Percentiles rank a stretch among this genome's conserved stretches.
These are phyloP conservation scores for Ceratosolen solmsi DNA, from an alignment of 1,140 invertebrate genomes.

Conservation along the genomic window DNA sequence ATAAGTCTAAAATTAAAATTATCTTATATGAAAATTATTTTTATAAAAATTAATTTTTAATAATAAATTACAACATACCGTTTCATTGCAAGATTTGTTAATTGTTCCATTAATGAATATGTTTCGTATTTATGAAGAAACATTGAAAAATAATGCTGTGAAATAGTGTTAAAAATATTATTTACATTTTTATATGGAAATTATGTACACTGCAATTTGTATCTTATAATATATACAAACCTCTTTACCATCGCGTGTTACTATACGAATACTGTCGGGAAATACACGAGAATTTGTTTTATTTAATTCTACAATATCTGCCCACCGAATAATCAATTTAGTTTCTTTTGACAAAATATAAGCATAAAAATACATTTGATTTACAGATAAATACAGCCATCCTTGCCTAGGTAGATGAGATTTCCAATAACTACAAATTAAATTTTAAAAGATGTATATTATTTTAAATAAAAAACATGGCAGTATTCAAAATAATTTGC, in stretches of 20 bases:
- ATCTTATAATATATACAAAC: conserved; percentile 63
- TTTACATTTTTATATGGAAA: neutral
- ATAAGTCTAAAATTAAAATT: conserved; percentile 79
- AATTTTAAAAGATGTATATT: no score
- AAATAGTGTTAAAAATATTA: conserved; percentile 45
- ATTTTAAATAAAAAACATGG: conserved; percentile 23
- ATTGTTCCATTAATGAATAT: conserved; percentile 92
- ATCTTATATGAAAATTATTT: conserved; percentile 46
- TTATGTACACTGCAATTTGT: no score
- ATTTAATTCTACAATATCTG: conserved; percentile 82
- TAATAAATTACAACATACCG: conserved; percentile 75
- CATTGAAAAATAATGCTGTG: conserved; percentile 91
- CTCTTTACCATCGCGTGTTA: conserved; percentile 84
- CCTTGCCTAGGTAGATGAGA: conserved; percentile 93
- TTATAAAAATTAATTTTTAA: conserved; percentile 38
- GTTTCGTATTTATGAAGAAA: conserved; percentile 92
- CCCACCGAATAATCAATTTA: conserved; percentile 90
- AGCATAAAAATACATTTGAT: conserved; percentile 96
- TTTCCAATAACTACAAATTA: conserved; percentile 89
- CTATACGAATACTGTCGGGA: conserved; percentile 89
- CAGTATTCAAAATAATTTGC: neutral
- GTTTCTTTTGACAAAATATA: conserved; percentile 94
- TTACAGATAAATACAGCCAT: conserved; percentile 96
- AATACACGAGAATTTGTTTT: conserved; percentile 86
- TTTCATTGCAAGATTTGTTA: conserved; percentile 98